Percentiles rank a stretch among this genome's conserved stretches.
Conservation (phyloP, 1,140 invertebrate genomes). For the Drosophila athabasca region DNA sequence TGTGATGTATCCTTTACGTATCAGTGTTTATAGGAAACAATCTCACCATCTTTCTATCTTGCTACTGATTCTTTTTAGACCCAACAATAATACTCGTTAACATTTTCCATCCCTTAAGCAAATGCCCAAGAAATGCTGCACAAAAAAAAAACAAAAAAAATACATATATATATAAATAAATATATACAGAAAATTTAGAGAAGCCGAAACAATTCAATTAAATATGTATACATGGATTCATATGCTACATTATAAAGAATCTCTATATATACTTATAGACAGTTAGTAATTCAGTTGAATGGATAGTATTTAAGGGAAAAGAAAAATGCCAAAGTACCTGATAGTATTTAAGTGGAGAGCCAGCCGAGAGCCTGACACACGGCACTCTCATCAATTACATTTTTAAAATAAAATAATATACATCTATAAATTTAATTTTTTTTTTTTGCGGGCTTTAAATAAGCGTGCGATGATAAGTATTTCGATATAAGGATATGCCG, state of each 20-base stretch:
- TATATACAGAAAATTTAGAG: neutral
- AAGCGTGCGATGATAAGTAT: slow-evolving; percentile 11
- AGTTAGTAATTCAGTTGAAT: slow-evolving; percentile 29
- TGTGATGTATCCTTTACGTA: no score
- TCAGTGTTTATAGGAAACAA: no score
- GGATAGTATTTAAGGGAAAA: neutral
- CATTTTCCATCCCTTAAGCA: neutral
- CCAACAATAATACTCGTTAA: no score
- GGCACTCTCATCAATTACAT: slow-evolving; percentile 6
- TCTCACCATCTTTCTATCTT: no score
- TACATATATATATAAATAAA: neutral
- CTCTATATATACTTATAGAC: slow-evolving; percentile 11
- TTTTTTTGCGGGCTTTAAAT: slow-evolving; percentile 37
- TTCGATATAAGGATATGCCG: slow-evolving; percentile 16
- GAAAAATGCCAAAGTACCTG: slow-evolving; percentile 83
- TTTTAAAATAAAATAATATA: slow-evolving; percentile 5
- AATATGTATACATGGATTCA: slow-evolving; percentile 37
- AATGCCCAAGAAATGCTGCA: neutral
- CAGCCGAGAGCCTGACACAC: no score
- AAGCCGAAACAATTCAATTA: slow-evolving; percentile 16
- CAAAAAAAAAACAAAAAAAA: no score
- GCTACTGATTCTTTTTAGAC: no score
- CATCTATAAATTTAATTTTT: neutral
- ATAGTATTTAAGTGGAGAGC: slow-evolving; percentile 70
- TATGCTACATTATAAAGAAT: slow-evolving; percentile 31